Conservation (phyloP, 2,797 vertebrate species). For the Craterocephalus amniculus region DNA sequence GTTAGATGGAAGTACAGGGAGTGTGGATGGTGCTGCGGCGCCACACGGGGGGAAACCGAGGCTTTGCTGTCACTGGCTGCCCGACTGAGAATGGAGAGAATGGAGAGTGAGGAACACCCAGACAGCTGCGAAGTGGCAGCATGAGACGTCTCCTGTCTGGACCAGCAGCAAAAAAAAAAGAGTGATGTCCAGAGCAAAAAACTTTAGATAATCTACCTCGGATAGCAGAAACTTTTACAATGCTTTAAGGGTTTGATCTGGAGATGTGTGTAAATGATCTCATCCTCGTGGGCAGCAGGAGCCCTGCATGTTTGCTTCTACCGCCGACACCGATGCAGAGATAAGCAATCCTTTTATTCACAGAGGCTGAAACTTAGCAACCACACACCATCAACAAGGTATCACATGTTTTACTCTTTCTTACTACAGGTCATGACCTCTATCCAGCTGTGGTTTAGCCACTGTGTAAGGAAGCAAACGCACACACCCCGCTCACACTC, state of each 20-base stretch:
- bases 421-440: slow-evolving; percentile 45
- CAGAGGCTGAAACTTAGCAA: background rate
- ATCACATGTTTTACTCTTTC: slow-evolving; percentile 28
- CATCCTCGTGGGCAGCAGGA: background rate
- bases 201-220: background rate
- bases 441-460: slow-evolving; percentile 53
- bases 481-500: slow-evolving; percentile 33
- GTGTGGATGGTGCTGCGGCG: slow-evolving; percentile 32
- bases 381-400: slow-evolving; percentile 4
- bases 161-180: slow-evolving; percentile 15
- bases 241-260: background rate
- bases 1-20: slow-evolving; percentile 42
- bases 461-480: slow-evolving; percentile 40
- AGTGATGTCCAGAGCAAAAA: background rate
- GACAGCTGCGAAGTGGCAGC: slow-evolving; percentile 19
- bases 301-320: background rate
- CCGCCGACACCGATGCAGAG: background rate
- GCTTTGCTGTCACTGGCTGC: slow-evolving; percentile 34
- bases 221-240: slow-evolving; percentile 2
- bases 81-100: slow-evolving; percentile 30
- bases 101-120: slow-evolving; percentile 32
- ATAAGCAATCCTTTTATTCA: slow-evolving; percentile 4
- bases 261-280: slow-evolving; percentile 1
- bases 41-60: slow-evolving; percentile 30
- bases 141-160: slow-evolving; percentile 17